These are phyloP conservation scores for Alviniconcha marisindica DNA, from an alignment of 1,140 invertebrate species.

Conservation along the genomic window DNA sequence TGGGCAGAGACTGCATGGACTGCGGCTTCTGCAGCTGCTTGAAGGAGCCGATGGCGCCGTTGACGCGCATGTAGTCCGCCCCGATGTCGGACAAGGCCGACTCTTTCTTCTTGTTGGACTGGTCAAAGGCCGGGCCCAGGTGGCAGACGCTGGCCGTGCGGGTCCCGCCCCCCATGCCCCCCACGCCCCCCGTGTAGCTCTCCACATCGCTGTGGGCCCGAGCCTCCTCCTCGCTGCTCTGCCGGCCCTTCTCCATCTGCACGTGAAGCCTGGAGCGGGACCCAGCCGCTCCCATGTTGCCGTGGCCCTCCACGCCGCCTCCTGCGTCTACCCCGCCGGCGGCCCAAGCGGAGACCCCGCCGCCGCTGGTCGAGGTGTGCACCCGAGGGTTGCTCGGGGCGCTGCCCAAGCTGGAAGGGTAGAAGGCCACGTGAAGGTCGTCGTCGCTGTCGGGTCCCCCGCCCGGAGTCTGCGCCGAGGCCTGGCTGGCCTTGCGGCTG, in stretches of 20 bases:
- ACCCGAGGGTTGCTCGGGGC: not conserved
- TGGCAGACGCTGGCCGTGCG: constrained; percentile 1
- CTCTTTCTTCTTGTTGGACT: constrained; percentile 56
- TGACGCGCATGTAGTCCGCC: constrained; percentile 96
- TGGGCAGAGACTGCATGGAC: constrained; percentile 92
- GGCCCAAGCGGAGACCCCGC: not conserved
- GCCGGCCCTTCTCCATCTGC: constrained; percentile 42
- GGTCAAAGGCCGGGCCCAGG: not conserved
- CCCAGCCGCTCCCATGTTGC: constrained; percentile 24
- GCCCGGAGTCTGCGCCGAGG: constrained; percentile 22
- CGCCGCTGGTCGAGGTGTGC: not conserved
- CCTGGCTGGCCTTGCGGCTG: constrained; percentile 39
- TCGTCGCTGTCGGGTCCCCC: not conserved
- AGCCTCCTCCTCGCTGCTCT: constrained; percentile 56
- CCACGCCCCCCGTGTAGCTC: constrained; percentile 16
- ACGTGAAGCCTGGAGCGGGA: constrained; percentile 36
- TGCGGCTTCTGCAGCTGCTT: constrained; percentile 96
- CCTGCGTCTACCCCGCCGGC: not conserved
- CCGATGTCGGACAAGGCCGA: constrained; percentile 85
- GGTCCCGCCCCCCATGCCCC: not conserved
- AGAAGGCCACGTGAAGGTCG: constrained; percentile 30
- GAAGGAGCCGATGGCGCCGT: constrained; percentile 96
- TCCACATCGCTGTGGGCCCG: constrained; percentile 50
- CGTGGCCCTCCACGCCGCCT: not conserved
- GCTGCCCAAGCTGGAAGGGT: not conserved